phyloP scores from a whole-genome alignment of 1,140 invertebrate species.

The Saccostrea echinata region DNA sequence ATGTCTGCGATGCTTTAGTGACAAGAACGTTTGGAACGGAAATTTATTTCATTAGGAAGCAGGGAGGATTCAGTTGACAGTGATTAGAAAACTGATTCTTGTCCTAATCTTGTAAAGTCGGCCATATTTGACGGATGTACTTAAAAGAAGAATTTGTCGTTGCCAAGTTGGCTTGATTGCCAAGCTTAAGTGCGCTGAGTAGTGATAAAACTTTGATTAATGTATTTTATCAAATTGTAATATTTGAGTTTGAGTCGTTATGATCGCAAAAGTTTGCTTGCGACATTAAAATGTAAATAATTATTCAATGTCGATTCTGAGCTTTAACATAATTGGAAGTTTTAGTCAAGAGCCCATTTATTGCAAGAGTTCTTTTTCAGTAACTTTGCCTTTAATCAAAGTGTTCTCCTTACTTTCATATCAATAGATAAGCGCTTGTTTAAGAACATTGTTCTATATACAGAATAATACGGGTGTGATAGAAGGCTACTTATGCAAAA shows the following conservation, averaged over 20 bases:
- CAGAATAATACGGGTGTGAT: neutral
- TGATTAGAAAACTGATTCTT: slow-evolving; percentile 42
- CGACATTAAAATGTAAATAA: slow-evolving; percentile 40
- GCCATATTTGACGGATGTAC: slow-evolving; percentile 42
- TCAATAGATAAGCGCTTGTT: slow-evolving; percentile 26
- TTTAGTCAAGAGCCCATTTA: slow-evolving; percentile 33
- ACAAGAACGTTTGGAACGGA: slow-evolving; percentile 46
- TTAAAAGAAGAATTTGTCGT: slow-evolving; percentile 22
- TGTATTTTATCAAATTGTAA: slow-evolving; percentile 24
- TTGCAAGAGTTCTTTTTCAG: neutral
- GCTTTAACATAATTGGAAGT: slow-evolving; percentile 8
- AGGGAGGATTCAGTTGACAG: slow-evolving; percentile 35
- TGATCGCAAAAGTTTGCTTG: slow-evolving; percentile 17
- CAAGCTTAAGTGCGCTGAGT: slow-evolving; percentile 33
- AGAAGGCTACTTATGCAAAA: neutral
- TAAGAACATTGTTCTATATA: neutral
- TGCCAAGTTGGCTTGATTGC: slow-evolving; percentile 34
- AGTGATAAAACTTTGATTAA: slow-evolving; percentile 19
- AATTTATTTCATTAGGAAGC: slow-evolving; percentile 46
- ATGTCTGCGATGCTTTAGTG: slow-evolving; percentile 35
- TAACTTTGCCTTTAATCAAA: slow-evolving; percentile 23
- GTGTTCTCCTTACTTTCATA: slow-evolving; percentile 29
- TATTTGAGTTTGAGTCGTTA: slow-evolving; percentile 25
- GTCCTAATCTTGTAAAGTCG: slow-evolving; percentile 40
- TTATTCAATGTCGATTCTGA: neutral